phyloP scores from a whole-genome alignment of 2,113 vertebrate genomes.

The Baryphthengus martii region DNA sequence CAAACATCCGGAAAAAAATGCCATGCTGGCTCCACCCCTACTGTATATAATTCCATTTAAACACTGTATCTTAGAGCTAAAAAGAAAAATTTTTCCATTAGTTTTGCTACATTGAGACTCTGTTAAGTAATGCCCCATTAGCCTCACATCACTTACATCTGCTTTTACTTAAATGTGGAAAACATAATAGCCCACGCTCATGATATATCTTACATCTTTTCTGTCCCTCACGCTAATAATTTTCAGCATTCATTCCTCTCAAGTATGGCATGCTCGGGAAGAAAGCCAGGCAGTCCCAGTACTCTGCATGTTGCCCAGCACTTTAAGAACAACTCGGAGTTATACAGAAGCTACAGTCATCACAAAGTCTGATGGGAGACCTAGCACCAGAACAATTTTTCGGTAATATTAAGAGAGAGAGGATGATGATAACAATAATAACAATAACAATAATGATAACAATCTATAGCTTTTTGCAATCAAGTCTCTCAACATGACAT shows the following conservation, averaged over 20 bases:
- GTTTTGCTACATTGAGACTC: slow-evolving; percentile 30
- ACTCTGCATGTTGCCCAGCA: background rate
- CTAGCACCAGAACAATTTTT: background rate
- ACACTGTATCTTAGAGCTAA: slow-evolving; percentile 5
- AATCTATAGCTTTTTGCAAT: background rate
- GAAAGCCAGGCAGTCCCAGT: background rate
- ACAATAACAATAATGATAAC: background rate
- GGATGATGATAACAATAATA: background rate
- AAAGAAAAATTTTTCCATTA: slow-evolving; percentile 46
- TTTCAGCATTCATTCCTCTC: background rate
- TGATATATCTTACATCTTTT: background rate
- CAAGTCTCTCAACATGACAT: background rate
- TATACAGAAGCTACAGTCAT: background rate
- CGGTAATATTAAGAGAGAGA: background rate
- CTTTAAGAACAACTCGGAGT: background rate
- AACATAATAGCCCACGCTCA: background rate
- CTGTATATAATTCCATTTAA: slow-evolving; percentile 6
- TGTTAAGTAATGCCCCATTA: slow-evolving; percentile 39
- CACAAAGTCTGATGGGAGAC: background rate
- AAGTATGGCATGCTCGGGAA: background rate
- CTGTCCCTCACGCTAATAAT: background rate
- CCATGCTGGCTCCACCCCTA: background rate
- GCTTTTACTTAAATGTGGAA: slow-evolving; percentile 50
- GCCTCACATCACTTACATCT: slow-evolving; percentile 23
- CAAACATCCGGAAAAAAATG: slow-evolving; percentile 12